Conservation (phyloP, 2,888 invertebrate species). For the Phengaris arion region DNA sequence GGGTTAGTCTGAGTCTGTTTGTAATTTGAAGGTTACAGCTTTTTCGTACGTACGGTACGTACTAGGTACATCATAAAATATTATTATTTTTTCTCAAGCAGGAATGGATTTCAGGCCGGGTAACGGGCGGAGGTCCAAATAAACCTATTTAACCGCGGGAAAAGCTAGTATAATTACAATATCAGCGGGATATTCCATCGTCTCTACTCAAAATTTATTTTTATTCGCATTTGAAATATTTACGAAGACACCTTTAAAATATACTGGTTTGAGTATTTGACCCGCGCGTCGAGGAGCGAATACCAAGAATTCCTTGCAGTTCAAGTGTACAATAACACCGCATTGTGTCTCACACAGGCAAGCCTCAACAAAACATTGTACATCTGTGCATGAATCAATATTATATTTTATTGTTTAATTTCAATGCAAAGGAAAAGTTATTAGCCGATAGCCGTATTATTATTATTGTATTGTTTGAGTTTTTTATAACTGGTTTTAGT, state of each 20-base stretch:
- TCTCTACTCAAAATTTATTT: too few relatives aligned
- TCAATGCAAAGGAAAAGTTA: neutral
- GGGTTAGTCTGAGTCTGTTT: too few relatives aligned
- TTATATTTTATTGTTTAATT: slow-evolving; percentile 1
- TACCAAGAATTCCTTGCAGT: neutral
- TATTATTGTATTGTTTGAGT: neutral
- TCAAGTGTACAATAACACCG: neutral
- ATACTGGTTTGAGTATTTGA: slow-evolving; percentile 11
- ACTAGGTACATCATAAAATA: too few relatives aligned
- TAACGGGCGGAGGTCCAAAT: too few relatives aligned
- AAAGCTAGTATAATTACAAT: too few relatives aligned
- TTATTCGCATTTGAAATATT: too few relatives aligned
- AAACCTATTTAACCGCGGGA: too few relatives aligned
- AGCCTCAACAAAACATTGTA: neutral
- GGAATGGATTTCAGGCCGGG: too few relatives aligned
- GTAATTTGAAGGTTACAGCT: too few relatives aligned
- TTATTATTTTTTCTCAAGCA: too few relatives aligned
- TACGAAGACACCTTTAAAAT: neutral
- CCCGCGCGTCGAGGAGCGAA: neutral
- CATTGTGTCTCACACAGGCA: neutral
- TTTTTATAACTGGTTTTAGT: neutral
- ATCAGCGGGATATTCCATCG: too few relatives aligned
- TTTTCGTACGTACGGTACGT: too few relatives aligned
- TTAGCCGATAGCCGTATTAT: neutral
- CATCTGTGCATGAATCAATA: neutral